Percentiles rank a stretch among this genome's conserved stretches.
Conservation (phyloP, 1,140 invertebrate species). For the Leptinotarsa defecta region DNA sequence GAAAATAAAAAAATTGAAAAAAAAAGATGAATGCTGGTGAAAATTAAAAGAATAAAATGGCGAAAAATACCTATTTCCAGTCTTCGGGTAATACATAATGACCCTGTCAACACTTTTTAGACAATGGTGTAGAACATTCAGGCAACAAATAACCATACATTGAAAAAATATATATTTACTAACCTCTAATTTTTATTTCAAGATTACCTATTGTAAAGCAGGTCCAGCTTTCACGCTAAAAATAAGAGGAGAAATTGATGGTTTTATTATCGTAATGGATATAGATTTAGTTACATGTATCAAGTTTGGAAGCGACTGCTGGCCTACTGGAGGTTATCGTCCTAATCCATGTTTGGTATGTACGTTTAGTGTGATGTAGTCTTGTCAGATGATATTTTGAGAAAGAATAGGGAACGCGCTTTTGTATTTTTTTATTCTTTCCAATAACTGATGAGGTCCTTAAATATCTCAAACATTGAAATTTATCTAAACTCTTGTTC, state of each 20-base stretch:
- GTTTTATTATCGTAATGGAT: neutral
- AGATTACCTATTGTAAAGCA: neutral
- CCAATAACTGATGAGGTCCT: neutral
- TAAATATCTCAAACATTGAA: neutral
- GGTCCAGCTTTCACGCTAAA: neutral
- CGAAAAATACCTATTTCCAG: neutral
- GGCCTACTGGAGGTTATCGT: constrained; percentile 8
- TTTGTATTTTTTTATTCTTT: neutral
- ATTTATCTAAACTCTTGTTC: neutral
- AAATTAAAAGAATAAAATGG: neutral
- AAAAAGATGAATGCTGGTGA: too few species aligned
- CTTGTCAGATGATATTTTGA: neutral
- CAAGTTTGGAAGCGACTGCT: neutral
- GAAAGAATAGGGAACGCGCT: neutral
- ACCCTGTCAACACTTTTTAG: neutral
- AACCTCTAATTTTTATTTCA: neutral
- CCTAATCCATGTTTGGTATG: neutral
- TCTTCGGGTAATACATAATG: neutral
- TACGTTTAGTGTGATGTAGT: neutral
- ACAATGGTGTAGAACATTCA: neutral
- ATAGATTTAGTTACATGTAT: constrained; percentile 15
- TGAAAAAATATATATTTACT: neutral
- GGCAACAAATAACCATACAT: neutral
- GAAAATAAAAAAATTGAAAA: too few species aligned
- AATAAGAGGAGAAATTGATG: neutral